Conservation (phyloP, 1,140 invertebrate genomes). For the Lordiphosa collinella region DNA sequence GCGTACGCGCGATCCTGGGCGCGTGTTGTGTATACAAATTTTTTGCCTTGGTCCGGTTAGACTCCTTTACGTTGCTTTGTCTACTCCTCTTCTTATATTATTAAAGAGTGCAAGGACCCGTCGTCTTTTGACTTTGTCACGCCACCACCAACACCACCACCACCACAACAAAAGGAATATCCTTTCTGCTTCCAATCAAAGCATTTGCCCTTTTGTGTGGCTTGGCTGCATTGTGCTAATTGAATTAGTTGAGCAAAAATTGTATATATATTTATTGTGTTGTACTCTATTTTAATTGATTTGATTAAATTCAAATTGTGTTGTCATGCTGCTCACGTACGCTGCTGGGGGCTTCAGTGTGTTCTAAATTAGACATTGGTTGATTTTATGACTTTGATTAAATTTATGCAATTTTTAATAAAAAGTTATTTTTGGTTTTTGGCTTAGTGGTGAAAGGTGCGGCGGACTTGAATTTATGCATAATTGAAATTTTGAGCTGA, state of each 20-base stretch:
- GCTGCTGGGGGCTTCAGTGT: slow-evolving; percentile 16
- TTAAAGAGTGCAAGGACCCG: slow-evolving; percentile 66
- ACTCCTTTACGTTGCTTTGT: neutral
- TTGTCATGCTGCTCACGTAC: neutral
- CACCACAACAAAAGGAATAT: slow-evolving; percentile 48
- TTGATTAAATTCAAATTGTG: slow-evolving; percentile 47
- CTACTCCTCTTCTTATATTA: slow-evolving; percentile 19
- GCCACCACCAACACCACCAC: slow-evolving; percentile 38
- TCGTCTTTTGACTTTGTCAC: slow-evolving; percentile 32
- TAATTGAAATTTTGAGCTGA: slow-evolving; percentile 8
- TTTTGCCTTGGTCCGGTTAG: slow-evolving; percentile 45
- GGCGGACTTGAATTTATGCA: slow-evolving; percentile 27
- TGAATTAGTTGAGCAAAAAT: slow-evolving; percentile 58
- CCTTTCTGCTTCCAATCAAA: slow-evolving; percentile 2
- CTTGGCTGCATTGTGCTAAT: slow-evolving; percentile 66
- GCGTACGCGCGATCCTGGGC: slow-evolving; percentile 25
- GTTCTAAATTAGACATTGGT: slow-evolving; percentile 47
- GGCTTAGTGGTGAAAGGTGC: slow-evolving; percentile 22
- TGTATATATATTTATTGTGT: slow-evolving; percentile 5
- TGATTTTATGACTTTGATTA: slow-evolving; percentile 41
- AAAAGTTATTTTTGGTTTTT: slow-evolving; percentile 11
- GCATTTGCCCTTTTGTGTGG: slow-evolving; percentile 13
- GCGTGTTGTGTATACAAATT: slow-evolving; percentile 70
- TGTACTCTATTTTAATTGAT: slow-evolving; percentile 12
- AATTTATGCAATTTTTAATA: slow-evolving; percentile 41